Evolutionary conservation across 2,888 invertebrate species (phyloP).

Genomic region (Lagria hirta): DNA sequence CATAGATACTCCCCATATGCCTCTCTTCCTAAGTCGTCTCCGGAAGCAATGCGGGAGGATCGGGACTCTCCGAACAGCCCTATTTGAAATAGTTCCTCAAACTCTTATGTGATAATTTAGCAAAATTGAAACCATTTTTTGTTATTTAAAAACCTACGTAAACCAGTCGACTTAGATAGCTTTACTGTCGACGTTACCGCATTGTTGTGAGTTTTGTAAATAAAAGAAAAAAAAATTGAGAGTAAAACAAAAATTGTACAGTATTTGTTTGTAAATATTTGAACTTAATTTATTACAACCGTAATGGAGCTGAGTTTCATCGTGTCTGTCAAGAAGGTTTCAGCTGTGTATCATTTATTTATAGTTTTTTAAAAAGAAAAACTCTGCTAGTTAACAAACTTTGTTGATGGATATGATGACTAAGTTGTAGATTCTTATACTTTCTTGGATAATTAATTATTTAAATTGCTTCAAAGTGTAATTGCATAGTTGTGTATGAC

Average conservation of each 20-base stretch:
- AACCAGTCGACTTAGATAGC: too few relatives aligned
- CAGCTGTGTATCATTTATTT: slow-evolving; percentile 43
- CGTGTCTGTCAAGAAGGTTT: slow-evolving; percentile 45
- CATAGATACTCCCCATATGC: slow-evolving; percentile 63
- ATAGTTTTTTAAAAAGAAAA: slow-evolving; percentile 31
- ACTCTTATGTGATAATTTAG: slow-evolving; percentile 23
- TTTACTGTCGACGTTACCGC: too few relatives aligned
- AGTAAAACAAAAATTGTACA: slow-evolving; percentile 44
- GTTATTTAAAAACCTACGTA: not conserved
- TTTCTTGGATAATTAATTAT: slow-evolving; percentile 44
- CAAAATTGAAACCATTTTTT: too few relatives aligned
- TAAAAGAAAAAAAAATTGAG: too few relatives aligned
- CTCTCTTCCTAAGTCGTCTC: slow-evolving; percentile 59
- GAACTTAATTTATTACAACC: slow-evolving; percentile 49
- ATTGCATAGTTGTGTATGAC: slow-evolving; percentile 29
- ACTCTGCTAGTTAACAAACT: slow-evolving; percentile 37
- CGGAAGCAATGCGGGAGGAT: slow-evolving; percentile 60
- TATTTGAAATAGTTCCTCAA: slow-evolving; percentile 36
- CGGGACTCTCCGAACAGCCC: slow-evolving; percentile 53
- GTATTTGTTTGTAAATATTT: slow-evolving; percentile 45
- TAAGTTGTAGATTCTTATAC: slow-evolving; percentile 42
- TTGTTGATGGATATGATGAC: slow-evolving; percentile 45
- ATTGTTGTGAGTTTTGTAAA: slow-evolving; percentile 13
- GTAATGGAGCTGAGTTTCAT: slow-evolving; percentile 42
- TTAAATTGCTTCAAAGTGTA: slow-evolving; percentile 28